Evolutionary conservation across 2,113 vertebrate species (phyloP).

Genomic region (Oreochromis niloticus): DNA sequence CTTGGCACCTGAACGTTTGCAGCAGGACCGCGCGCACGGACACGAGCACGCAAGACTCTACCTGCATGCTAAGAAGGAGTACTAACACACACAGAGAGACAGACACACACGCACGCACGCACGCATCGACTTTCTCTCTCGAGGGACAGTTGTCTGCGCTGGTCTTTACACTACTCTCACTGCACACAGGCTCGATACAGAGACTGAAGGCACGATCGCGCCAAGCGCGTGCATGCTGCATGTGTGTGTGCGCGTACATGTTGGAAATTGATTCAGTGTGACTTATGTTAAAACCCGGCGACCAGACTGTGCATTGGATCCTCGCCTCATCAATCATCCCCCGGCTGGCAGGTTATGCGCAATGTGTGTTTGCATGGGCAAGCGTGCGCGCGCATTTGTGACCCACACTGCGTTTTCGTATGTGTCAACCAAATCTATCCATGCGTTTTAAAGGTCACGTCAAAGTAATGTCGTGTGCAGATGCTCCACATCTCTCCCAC

Average conservation of each 20-base stretch:
- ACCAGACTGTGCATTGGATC: slow-evolving; percentile 39
- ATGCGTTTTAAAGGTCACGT: slow-evolving; percentile 65
- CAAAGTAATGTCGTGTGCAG: slow-evolving; percentile 36
- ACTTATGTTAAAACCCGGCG: slow-evolving; percentile 42
- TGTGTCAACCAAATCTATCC: slow-evolving; percentile 28
- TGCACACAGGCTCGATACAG: neutral
- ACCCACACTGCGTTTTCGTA: slow-evolving; percentile 26
- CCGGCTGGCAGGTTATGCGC: slow-evolving; percentile 51
- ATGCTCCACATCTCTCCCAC: slow-evolving; percentile 11
- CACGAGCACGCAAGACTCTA: slow-evolving; percentile 26
- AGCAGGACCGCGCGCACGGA: neutral
- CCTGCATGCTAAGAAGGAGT: slow-evolving; percentile 53
- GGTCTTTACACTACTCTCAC: neutral
- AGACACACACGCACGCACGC: neutral
- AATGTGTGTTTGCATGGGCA: slow-evolving; percentile 10
- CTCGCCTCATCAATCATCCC: slow-evolving; percentile 62
- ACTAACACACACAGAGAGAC: neutral
- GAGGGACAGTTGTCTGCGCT: neutral
- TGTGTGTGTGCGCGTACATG: neutral
- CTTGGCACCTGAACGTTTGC: slow-evolving; percentile 41
- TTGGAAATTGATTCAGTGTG: slow-evolving; percentile 48
- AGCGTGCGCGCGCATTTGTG: neutral
- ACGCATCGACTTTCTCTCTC: neutral
- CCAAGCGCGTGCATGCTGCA: neutral
- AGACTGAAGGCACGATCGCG: neutral